Base-by-base conservation (phyloP, 2,888 invertebrate genomes). In the Phaedon cochleariae region DNA sequence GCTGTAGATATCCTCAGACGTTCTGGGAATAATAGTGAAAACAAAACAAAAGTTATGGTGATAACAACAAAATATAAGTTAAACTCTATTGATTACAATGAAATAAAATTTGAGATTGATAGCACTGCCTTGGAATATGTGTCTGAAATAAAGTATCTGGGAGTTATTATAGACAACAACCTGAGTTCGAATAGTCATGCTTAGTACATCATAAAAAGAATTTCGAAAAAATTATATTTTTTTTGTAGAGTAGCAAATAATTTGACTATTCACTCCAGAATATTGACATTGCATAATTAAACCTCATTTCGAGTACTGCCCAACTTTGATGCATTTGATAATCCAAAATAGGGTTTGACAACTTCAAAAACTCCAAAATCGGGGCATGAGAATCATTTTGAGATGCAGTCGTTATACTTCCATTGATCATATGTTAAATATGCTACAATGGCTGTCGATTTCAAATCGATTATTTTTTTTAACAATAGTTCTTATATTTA, bases 231-330 rank as follows among this genome's bases (percentile, higher is more conserved):
- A 48, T 21, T 46, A 34, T 34, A 34, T 34, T 7, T 34, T 41
- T 41, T 41, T 15, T 41, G 2, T 15, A 51, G 21, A 51, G 26
- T 51, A 51, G 51, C 51, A 22, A 51, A 51, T 51, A 51, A 51
- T 49, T 21, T 21, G 49, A 49, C 21, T 49, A 1, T 20, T 21
- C 20, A 49, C 49, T 20, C 49, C 18, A 49, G 49, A 49, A 49
- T 22, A 51, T 51, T 26, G 12, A 26, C 26, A 12, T 29, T 51
- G 10, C 26, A 22, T 51, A 51, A 51, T 51, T 26, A 51, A 26
- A 29, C 22, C 21, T 12, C 20, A 41, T 41, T 41, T 26, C 20
- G 22, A 22, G 48, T 48, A 48, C 21, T 20, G 51, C 17, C 51
- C 26, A 21, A 49, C 49, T 10, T 49, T 49, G 21, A 49, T 49